These are phyloP conservation scores for Lasiurus borealis DNA, from an alignment of 2,113 vertebrate species.

Conservation along the genomic window DNA sequence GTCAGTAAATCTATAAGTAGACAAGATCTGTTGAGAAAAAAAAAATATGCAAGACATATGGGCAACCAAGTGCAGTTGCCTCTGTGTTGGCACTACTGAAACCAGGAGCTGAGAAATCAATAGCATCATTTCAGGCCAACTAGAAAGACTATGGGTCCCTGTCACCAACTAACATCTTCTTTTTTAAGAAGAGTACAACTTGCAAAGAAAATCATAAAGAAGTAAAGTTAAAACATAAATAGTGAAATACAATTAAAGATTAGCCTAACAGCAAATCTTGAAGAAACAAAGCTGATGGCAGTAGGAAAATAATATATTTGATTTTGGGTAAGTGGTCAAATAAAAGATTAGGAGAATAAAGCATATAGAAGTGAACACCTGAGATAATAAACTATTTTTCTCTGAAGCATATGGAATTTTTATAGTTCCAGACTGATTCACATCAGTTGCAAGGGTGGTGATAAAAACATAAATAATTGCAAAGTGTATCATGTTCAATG, in stretches of 20 bases:
- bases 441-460: not conserved
- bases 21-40: not conserved
- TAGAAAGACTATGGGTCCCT: not conserved
- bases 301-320: constrained; percentile 12
- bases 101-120: too few relatives aligned
- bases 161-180: not conserved
- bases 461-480: constrained; percentile 20
- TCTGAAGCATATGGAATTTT: not conserved
- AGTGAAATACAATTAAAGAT: not conserved
- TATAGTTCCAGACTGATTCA: not conserved
- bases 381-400: not conserved
- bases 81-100: not conserved
- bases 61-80: not conserved
- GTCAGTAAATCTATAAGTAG: constrained; percentile 20
- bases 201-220: not conserved
- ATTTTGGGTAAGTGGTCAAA: not conserved
- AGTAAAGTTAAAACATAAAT: constrained; percentile 3
- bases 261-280: not conserved
- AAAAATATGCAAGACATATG: not conserved
- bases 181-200: constrained; percentile 6
- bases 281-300: not conserved
- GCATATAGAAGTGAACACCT: not conserved
- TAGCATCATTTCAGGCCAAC: too few relatives aligned
- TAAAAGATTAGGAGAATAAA: not conserved
- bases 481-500: constrained; percentile 24